Conservation (phyloP, 1,140 invertebrate species). For the Antheraea pernyi region DNA sequence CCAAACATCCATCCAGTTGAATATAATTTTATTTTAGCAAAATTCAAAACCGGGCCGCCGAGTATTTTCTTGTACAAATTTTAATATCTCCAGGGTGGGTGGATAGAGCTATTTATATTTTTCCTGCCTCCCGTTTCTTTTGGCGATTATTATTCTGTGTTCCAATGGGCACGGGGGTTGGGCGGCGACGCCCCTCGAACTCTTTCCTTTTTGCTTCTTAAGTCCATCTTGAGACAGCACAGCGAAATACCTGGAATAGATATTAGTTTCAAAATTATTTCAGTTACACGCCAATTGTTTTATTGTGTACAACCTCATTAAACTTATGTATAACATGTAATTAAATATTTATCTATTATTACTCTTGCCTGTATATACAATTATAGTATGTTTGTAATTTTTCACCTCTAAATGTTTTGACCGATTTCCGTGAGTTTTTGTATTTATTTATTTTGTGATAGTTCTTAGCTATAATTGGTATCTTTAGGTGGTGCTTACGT, state of each 20-base stretch:
- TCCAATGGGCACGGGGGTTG: conserved; percentile 56
- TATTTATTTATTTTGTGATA: too few relatives aligned
- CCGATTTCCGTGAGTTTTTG: too few relatives aligned
- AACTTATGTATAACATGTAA: too few relatives aligned
- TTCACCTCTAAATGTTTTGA: too few relatives aligned
- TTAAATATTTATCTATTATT: too few relatives aligned
- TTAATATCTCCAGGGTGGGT: conserved; percentile 64
- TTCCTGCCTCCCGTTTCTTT: conserved; percentile 73
- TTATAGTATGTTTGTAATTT: too few relatives aligned
- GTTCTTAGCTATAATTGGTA: too few relatives aligned
- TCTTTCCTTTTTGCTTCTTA: conserved; percentile 79
- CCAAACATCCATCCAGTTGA: conserved; percentile 23
- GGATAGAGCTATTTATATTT: conserved; percentile 76
- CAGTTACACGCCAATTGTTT: too few relatives aligned
- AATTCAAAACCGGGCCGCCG: conserved; percentile 53
- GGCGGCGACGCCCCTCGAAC: conserved; percentile 53
- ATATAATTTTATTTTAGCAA: conserved; percentile 70
- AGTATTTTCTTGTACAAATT: conserved; percentile 70
- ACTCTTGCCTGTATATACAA: too few relatives aligned
- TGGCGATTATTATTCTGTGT: conserved; percentile 79
- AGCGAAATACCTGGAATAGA: conserved; percentile 43
- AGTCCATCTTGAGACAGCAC: conserved; percentile 75
- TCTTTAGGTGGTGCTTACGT: too few relatives aligned
- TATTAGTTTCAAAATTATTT: conserved; percentile 10
- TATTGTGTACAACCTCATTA: too few relatives aligned